Base-by-base conservation (phyloP, 2,797 vertebrate genomes). In the Anas capensis region DNA sequence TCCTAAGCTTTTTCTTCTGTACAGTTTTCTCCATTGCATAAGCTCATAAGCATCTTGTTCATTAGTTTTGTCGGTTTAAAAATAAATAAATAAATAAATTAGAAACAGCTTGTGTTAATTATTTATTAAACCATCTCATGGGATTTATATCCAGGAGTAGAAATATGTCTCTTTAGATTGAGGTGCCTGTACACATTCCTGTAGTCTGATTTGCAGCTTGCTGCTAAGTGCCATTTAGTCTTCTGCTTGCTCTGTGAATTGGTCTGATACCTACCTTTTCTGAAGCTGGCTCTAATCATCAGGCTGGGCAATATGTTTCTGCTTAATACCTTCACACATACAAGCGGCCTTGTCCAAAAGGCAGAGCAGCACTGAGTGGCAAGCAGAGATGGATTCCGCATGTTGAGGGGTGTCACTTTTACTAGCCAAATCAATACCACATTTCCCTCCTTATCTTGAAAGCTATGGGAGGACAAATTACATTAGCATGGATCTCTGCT, bases 381-480 rank as follows among this genome's bases (percentile, higher is more conserved):
- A 78, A 89, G 69, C 73, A 86, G 76, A 78, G 85, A 88, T 96
- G 29, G 36, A 48, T 93, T 97, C 90, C 57, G 44, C 86, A 73
- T 90, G 95, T 71, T 78, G 70, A 17, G 56, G 86, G 68, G 83
- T 91, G 85, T 86, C 92, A 54, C 81, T 95, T 94, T 89, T 86
- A 72, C 71, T 49, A 7, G 44, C 61, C 51, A 92, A 95, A 96
- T 96, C 86, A 95, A 56, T 90, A 40, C 62, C 91, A 90, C 13
- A 23, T 86, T 93, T 90, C 62, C 51, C 26, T 73, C 89, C 96
- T 94, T 96, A 62, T 80, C 93, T 65, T 77, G 77, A 86, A 96
- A 91, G 80, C 92, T 34, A 20, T 23, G 46, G 72, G 66, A 95
- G 81, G 85, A 95, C 85, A 94, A 93, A 94, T 84, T 49, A 66